Evolutionary conservation across 2,797 vertebrate species (phyloP).

Genomic region (Danionella dracula): DNA sequence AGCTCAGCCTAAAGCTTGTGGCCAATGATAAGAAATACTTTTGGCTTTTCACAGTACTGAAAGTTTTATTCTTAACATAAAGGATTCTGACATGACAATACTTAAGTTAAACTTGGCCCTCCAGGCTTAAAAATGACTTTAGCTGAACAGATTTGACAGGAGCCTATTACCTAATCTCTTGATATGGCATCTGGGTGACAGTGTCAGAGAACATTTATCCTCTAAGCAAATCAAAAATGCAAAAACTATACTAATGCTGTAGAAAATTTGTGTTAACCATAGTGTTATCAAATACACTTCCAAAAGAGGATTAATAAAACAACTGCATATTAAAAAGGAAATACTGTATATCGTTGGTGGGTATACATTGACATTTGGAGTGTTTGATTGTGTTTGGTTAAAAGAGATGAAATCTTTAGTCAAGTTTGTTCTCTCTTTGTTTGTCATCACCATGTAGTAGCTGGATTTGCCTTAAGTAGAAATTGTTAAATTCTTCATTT

Average conservation of each 20-base stretch:
- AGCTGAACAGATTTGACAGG: slow-evolving; percentile 42
- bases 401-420: too few species aligned
- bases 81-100: slow-evolving; percentile 22
- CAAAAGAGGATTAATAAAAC: neutral
- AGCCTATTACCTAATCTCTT: slow-evolving; percentile 43
- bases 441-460: too few species aligned
- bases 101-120: slow-evolving; percentile 32
- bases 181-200: slow-evolving; percentile 41
- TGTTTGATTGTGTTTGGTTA: too few species aligned
- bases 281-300: neutral
- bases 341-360: too few species aligned
- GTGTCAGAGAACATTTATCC: slow-evolving; percentile 41
- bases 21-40: slow-evolving; percentile 25
- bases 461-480: too few species aligned
- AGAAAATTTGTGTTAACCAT: slow-evolving; percentile 11
- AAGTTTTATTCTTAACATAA: slow-evolving; percentile 8
- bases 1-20: neutral
- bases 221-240: slow-evolving; percentile 18
- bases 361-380: too few species aligned
- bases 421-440: too few species aligned
- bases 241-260: slow-evolving; percentile 22
- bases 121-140: slow-evolving; percentile 24
- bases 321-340: too few species aligned
- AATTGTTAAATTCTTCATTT: too few species aligned
- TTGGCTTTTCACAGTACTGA: slow-evolving; percentile 5